Conservation (phyloP, 2,113 vertebrate genomes). For the Austrofundulus limnaeus region DNA sequence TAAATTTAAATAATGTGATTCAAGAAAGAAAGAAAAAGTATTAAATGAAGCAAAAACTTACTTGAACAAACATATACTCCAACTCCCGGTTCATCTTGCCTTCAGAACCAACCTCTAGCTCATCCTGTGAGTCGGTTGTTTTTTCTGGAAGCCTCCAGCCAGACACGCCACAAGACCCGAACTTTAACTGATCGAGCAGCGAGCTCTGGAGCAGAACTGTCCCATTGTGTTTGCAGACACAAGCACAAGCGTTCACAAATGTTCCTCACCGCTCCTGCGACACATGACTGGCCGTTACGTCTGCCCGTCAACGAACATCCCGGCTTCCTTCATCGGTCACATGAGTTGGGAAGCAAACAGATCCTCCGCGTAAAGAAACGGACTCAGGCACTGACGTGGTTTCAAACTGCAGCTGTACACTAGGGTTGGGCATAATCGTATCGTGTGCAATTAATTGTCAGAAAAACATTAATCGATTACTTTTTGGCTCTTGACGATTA, state of each 20-base stretch:
- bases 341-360: slow-evolving; percentile 43
- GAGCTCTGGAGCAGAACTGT: slow-evolving; percentile 36
- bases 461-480: no score
- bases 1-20: not conserved
- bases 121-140: slow-evolving; percentile 58
- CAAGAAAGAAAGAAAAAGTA: not conserved
- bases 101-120: slow-evolving; percentile 43
- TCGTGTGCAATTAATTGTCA: no score
- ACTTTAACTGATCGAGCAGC: slow-evolving; percentile 28
- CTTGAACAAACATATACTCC: slow-evolving; percentile 83
- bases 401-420: not conserved
- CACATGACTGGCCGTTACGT: slow-evolving; percentile 46
- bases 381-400: slow-evolving; percentile 1
- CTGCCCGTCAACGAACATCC: slow-evolving; percentile 56
- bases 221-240: slow-evolving; percentile 61
- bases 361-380: not conserved
- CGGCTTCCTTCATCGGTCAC: slow-evolving; percentile 60
- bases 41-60: slow-evolving; percentile 72
- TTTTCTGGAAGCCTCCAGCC: slow-evolving; percentile 40
- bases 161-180: slow-evolving; percentile 28
- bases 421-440: no score
- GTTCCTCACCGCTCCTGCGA: slow-evolving; percentile 16
- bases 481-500: no score
- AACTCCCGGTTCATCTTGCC: slow-evolving; percentile 77
- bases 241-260: slow-evolving; percentile 14